Percentiles rank a stretch among this genome's conserved stretches.
These are phyloP conservation scores for Talpa occidentalis DNA, from an alignment of 2,113 vertebrate species.

Conservation along the genomic window DNA sequence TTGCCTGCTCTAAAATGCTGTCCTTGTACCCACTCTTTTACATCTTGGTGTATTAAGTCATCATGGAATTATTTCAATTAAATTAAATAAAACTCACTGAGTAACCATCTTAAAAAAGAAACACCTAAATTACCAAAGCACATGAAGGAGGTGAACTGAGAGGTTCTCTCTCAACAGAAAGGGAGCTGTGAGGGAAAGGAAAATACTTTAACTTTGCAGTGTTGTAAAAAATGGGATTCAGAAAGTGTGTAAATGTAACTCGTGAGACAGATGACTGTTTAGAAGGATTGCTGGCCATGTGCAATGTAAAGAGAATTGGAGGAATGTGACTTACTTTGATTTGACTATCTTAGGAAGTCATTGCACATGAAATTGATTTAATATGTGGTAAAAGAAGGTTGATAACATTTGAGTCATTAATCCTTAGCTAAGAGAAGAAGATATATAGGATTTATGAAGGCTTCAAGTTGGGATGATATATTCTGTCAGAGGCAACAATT, in stretches of 20 bases:
- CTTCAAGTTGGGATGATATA: not conserved
- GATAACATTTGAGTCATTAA: not conserved
- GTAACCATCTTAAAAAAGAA: not conserved
- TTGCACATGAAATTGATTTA: not conserved
- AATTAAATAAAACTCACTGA: constrained; percentile 27
- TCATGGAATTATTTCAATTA: constrained; percentile 1
- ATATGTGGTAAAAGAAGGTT: not conserved
- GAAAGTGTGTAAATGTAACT: not conserved
- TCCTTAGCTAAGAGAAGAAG: not conserved
- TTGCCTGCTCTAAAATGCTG: constrained; percentile 18
- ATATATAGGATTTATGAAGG: not conserved
- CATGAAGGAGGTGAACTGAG: not conserved
- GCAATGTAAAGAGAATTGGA: not conserved
- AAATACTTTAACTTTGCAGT: not conserved
- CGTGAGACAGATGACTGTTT: not conserved
- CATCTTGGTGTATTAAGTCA: not conserved
- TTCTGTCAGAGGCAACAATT: not conserved
- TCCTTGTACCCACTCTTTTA: not conserved
- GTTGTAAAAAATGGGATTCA: not conserved
- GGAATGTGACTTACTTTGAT: not conserved
- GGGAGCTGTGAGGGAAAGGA: not conserved
- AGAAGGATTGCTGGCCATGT: not conserved
- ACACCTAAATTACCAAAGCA: not conserved
- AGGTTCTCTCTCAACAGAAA: not conserved
- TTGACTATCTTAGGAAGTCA: not conserved